Evolutionary conservation across 2,797 vertebrate species (phyloP).

Genomic region (Eleutherodactylus coqui): DNA sequence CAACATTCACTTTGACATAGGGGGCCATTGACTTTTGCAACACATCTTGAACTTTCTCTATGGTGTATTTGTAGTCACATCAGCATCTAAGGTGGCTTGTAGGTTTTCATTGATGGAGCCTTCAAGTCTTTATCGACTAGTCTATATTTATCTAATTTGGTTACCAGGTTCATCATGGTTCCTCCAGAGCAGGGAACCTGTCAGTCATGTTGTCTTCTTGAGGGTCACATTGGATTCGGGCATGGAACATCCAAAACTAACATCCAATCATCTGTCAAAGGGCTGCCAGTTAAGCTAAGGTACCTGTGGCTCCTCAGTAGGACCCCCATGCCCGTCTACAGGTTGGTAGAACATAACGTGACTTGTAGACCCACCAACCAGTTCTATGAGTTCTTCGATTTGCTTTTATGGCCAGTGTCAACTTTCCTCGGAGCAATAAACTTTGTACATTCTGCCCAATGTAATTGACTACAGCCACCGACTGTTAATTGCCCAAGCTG

Average conservation of each 20-base stretch:
- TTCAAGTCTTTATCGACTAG: neutral
- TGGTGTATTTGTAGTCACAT: neutral
- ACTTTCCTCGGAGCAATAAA: neutral
- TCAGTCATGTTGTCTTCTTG: neutral
- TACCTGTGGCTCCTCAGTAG: too few species aligned
- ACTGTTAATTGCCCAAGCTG: neutral
- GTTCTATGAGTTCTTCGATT: neutral
- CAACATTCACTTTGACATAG: neutral
- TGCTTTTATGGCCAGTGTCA: neutral
- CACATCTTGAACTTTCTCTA: neutral
- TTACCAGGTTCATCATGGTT: neutral
- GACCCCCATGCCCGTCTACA: neutral
- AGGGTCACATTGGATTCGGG: neutral
- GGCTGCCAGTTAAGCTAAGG: too few species aligned
- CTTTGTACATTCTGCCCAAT: too few species aligned
- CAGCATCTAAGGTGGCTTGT: neutral
- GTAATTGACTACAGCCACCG: neutral
- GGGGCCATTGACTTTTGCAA: neutral
- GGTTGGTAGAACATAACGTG: neutral
- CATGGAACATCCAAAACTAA: neutral
- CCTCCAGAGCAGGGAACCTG: neutral
- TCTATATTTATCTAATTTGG: neutral
- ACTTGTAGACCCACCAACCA: neutral
- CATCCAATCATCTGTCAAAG: neutral
- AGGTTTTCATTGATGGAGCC: neutral